phyloP scores from a whole-genome alignment of 2,113 vertebrate genomes.

The Mus spicilegus region DNA sequence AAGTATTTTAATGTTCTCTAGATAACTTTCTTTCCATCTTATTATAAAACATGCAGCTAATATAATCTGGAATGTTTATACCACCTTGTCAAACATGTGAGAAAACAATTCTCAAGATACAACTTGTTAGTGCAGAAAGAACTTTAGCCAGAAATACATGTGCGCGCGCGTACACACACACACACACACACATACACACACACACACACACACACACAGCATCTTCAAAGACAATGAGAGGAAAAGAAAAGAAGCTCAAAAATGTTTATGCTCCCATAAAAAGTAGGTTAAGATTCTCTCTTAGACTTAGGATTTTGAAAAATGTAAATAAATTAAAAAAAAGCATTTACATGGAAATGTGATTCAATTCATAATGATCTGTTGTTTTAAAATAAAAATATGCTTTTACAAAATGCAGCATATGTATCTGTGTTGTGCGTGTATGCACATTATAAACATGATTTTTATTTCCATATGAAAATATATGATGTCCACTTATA shows the following conservation, averaged over 20 bases:
- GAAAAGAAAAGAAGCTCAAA: background rate
- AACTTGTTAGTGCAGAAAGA: conserved; percentile 16
- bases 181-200: conserved; percentile 31
- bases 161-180: conserved; percentile 23
- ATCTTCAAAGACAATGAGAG: background rate
- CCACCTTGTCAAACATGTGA: conserved; percentile 17
- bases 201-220: conserved; percentile 50
- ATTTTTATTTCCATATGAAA: background rate
- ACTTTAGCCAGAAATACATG: conserved; percentile 18
- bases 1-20: conserved; percentile 13
- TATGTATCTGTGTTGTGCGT: background rate
- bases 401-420: background rate
- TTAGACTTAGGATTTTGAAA: background rate
- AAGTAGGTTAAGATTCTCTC: background rate
- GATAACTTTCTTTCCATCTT: background rate
- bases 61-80: background rate
- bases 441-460: background rate
- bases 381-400: background rate
- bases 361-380: background rate
- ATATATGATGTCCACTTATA: background rate
- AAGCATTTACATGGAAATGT: conserved; percentile 15
- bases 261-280: background rate
- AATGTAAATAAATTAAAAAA: background rate
- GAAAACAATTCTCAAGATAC: conserved; percentile 40
- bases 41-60: background rate